Base-by-base conservation (phyloP, 2,113 vertebrate species). In the Mesocricetus auratus region DNA sequence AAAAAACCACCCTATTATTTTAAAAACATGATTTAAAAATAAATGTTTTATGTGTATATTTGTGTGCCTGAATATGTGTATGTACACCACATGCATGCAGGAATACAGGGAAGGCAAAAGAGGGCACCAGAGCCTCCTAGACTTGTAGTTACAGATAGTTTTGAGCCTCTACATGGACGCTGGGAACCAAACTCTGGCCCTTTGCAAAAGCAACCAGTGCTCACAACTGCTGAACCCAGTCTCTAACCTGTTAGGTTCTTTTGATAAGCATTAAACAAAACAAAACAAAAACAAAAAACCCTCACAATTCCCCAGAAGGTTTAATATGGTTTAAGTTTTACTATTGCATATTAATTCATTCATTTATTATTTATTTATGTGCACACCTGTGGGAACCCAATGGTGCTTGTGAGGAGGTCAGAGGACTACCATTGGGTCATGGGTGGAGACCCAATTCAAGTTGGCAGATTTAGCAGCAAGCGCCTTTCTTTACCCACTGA, bases 221-320 rank as follows among this genome's bases (percentile, higher is more conserved):
- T 26, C 53, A 39, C 22, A 58, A 58, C 12, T 26, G 53, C 22
- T 39, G 79, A 26, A 36, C 21, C 36, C 22, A 39, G 21, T 82
- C 22, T 82, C 56, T 53, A 82, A 5, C 53, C 53, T 47, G 1
- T 11, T 26, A 39, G 53, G n/a, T 78, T 93, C 36, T 93, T 93
- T 92, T 93, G 81, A 89, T 85, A 92, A 88, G 79, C 58, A 78
- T 86, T 36, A 42, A 36, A 24, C 7, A 53, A n/a, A 58, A 42
- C n/a, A 16, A 24, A 26, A 6, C 58, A 24, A 62, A 62, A 15
- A 45, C 11, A 4, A n/a, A 22, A 85, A 42, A 36, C 3, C 2
- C 62, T 92, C 81, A 93, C 31, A 75, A 53, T 88, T 93, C 19
- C 39, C 75, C 58, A 93, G 68, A 74, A 94, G 89, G 68, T 36